Evolutionary conservation across 1,140 invertebrate genomes (phyloP), one percentile per base, ranked within the genome.

Genomic region (Heliconius himera): DNA sequence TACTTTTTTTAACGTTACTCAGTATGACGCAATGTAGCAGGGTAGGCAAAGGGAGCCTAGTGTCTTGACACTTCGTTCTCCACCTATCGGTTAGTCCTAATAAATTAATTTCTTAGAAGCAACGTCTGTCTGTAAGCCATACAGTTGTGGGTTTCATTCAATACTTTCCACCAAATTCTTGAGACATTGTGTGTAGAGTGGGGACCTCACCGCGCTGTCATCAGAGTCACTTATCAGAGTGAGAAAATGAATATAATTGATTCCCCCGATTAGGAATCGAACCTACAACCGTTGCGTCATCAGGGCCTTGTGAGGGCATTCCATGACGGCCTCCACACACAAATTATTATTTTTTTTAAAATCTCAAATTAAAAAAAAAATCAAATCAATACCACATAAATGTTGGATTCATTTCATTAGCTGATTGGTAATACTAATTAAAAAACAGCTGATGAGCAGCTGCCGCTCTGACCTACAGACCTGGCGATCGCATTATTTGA

Each of bases 401-500:
- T 66, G 8, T 66, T 66, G 26, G 22, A 29, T 29, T 29, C 26
- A 66, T 66, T 66, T 66, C 60, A 66, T 66, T 66, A 66, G 60
- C 26, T 66, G 60, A 66, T 66, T 66, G 60, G 22, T 66, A 66
- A 66, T 66, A 66, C 60, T 66, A 66, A 66, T 66, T 66, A 66
- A 66, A 46, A 66, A 66, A 22, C 60, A 66, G 60, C 60, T 66
- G 60, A 66, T 66, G 26, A 22, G 26, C 60, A 66, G 60, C 60
- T 66, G 60, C 16, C 60, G 60, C 0, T 16, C 60, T 66, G 60
- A 66, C 60, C 60, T 66, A 66, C 60, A 66, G 60, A 66, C 60
- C 26, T 66, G 60, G 60, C 60, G 74, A 38, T 41, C 74, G 56
- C 74, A 76, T 76, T 76, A 38, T 76, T 76, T 76, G 56, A 41